phyloP scores from a whole-genome alignment of 2,113 vertebrate species.

The Perccottus glenii region DNA sequence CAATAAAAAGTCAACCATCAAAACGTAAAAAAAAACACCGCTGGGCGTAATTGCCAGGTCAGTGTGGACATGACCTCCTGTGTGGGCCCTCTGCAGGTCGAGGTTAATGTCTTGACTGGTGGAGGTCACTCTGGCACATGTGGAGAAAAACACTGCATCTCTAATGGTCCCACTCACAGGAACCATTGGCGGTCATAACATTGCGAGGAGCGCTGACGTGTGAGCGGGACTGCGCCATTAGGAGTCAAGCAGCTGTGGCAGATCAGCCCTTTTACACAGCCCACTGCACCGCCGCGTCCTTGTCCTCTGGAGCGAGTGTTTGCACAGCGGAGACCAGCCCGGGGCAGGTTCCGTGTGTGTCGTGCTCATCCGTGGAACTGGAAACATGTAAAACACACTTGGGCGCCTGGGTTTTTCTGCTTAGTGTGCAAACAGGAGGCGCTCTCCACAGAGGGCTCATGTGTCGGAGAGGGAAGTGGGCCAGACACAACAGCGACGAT shows the following conservation, averaged over 20 bases:
- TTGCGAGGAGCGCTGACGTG: slow-evolving; percentile 50
- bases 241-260: slow-evolving; percentile 70
- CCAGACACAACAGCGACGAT: not conserved
- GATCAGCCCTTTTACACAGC: slow-evolving; percentile 58
- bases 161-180: not conserved
- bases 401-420: slow-evolving; percentile 33
- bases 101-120: no score
- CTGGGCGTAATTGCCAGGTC: no score
- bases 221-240: slow-evolving; percentile 60
- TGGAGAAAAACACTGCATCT: no score
- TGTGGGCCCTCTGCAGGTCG: no score
- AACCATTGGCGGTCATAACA: slow-evolving; percentile 49
- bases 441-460: slow-evolving; percentile 14
- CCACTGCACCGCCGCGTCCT: slow-evolving; percentile 59
- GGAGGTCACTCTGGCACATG: no score
- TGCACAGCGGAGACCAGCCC: slow-evolving; percentile 64
- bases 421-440: slow-evolving; percentile 5
- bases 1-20: no score
- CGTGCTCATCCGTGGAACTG: slow-evolving; percentile 68
- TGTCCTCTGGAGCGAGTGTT: slow-evolving; percentile 66
- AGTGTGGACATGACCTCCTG: no score
- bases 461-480: slow-evolving; percentile 24
- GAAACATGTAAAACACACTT: slow-evolving; percentile 60
- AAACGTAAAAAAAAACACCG: no score
- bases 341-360: slow-evolving; percentile 59